Conservation (phyloP, 2,797 vertebrate genomes). For the Mormyrops boulengeri region DNA sequence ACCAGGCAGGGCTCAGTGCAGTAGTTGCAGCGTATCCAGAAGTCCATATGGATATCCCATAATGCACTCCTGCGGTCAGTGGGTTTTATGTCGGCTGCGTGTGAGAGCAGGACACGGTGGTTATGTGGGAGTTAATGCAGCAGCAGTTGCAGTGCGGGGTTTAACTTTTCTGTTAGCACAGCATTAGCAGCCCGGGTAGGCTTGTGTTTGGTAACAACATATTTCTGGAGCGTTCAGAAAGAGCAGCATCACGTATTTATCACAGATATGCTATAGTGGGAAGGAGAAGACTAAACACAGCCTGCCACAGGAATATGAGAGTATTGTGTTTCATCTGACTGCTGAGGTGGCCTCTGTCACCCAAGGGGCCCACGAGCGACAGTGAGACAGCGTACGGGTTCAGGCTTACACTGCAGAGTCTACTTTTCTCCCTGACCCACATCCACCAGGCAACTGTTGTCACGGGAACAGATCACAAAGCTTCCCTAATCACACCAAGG, state of each 20-base stretch:
- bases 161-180: background rate
- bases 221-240: slow-evolving; percentile 14
- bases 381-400: background rate
- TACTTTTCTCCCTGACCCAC: background rate
- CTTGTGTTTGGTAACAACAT: background rate
- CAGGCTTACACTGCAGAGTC: background rate
- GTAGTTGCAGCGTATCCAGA: background rate
- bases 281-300: background rate
- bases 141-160: background rate
- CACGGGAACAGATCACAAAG: background rate
- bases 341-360: background rate
- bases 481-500: background rate
- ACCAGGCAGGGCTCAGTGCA: background rate
- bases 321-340: background rate
- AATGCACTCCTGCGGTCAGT: background rate
- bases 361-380: background rate
- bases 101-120: background rate
- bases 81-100: background rate
- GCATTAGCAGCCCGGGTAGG: background rate
- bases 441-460: background rate
- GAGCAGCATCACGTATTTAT: background rate
- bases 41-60: background rate
- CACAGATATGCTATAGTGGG: background rate
- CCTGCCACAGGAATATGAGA: background rate
- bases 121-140: background rate